A percentile compares a stretch with the other conserved stretches of the same genome.
phyloP scores from a whole-genome alignment of 2,797 vertebrate genomes.

The Fringilla coelebs region DNA sequence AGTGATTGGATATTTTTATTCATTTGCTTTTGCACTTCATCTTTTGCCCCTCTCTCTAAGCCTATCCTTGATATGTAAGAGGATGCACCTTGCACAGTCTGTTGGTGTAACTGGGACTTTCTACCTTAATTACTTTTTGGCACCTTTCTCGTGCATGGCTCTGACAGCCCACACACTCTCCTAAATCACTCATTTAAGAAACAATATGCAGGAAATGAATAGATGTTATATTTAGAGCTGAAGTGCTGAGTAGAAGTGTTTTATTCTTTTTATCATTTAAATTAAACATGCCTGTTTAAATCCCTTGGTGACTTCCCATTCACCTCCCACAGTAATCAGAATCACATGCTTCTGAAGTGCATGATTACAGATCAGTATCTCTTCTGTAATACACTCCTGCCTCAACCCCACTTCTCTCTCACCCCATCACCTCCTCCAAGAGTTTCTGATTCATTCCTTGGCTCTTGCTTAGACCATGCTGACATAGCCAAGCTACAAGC shows the following conservation, averaged over 20 bases:
- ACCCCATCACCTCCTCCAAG: constrained; percentile 47
- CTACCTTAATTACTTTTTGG: constrained; percentile 41
- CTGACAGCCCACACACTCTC: not conserved
- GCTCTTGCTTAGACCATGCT: not conserved
- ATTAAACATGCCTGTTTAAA: constrained; percentile 55
- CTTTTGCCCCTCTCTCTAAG: not conserved
- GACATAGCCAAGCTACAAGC: constrained; percentile 18
- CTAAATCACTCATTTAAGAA: constrained; percentile 55
- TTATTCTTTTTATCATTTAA: constrained; percentile 62
- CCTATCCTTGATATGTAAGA: not conserved
- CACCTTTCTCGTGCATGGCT: not conserved
- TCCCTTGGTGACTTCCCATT: constrained; percentile 49
- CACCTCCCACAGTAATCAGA: constrained; percentile 41
- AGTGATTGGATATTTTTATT: not conserved
- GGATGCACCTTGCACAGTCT: not conserved
- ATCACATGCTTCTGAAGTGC: constrained; percentile 39
- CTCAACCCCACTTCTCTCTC: constrained; percentile 21
- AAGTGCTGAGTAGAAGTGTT: constrained; percentile 40
- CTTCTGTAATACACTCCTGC: not conserved
- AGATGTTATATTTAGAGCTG: constrained; percentile 58
- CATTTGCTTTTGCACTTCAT: not conserved
- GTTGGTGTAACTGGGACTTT: not conserved
- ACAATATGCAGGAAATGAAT: constrained; percentile 51
- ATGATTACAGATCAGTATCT: constrained; percentile 27
- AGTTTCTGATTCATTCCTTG: constrained; percentile 59